These are phyloP conservation scores for Galaxias olidus DNA, from an alignment of 2,797 vertebrate genomes.

Conservation along the genomic window DNA sequence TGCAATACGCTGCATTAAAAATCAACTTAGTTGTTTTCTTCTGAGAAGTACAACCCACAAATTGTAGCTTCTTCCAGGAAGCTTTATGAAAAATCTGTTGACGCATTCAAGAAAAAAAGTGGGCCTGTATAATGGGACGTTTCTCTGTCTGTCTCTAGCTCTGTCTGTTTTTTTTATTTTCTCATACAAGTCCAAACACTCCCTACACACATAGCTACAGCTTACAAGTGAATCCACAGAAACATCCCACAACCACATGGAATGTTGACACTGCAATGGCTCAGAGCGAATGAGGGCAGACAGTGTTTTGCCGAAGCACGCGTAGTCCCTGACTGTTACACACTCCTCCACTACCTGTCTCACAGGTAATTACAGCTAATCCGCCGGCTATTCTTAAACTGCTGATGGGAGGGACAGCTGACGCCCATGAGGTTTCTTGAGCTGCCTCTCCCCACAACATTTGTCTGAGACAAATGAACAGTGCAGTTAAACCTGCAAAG, in stretches of 20 bases:
- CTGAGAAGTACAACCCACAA: too few species aligned
- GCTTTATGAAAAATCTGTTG: too few species aligned
- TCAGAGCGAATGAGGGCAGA: slow-evolving; percentile 17
- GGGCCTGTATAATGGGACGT: too few species aligned
- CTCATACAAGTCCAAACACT: not conserved
- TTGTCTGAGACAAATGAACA: too few species aligned
- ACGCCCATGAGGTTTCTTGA: not conserved
- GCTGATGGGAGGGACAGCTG: slow-evolving; percentile 17
- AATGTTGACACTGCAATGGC: slow-evolving; percentile 37
- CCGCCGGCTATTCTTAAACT: slow-evolving; percentile 38
- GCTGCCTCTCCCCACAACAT: not conserved
- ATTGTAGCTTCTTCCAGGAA: too few species aligned
- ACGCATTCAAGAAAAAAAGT: too few species aligned
- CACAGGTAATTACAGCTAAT: slow-evolving; percentile 39
- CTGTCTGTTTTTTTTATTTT: not conserved
- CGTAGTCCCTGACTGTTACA: slow-evolving; percentile 17
- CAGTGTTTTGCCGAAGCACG: slow-evolving; percentile 28
- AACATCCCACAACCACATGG: slow-evolving; percentile 33
- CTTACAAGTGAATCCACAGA: not conserved
- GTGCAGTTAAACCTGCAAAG: too few species aligned
- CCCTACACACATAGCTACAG: not conserved
- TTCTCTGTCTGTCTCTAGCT: too few species aligned
- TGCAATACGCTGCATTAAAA: too few species aligned
- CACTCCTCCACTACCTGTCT: slow-evolving; percentile 34
- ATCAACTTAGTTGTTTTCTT: too few species aligned